Evolutionary conservation across 2,113 vertebrate genomes (phyloP).

Genomic region (Spheniscus mendiculus): DNA sequence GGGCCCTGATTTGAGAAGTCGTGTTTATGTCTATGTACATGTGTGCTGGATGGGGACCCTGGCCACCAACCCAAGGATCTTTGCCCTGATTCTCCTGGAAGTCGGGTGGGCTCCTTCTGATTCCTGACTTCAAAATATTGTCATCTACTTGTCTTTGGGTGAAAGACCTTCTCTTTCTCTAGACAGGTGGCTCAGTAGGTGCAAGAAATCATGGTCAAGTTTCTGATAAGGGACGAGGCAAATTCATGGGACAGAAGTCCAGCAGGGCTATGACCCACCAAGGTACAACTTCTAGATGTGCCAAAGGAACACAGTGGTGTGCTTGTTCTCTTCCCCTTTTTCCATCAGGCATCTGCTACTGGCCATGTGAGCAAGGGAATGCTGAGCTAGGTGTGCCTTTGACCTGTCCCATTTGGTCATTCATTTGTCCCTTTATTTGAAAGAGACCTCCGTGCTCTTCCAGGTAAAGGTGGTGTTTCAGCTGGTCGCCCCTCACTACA

Average conservation of each 20-base stretch:
- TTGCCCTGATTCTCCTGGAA: neutral
- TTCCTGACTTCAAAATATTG: neutral
- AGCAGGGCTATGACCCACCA: neutral
- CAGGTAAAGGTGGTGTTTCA: neutral
- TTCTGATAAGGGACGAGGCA: neutral
- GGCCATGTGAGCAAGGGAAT: neutral
- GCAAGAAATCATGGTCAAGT: neutral
- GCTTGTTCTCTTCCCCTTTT: neutral
- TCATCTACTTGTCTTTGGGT: neutral
- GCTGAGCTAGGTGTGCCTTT: neutral
- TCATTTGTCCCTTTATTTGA: neutral
- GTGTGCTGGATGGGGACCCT: neutral
- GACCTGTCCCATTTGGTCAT: neutral
- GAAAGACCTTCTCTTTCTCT: neutral
- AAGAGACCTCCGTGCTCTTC: neutral
- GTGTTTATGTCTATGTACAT: fast-evolving
- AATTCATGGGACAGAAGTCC: neutral
- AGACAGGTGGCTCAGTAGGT: neutral
- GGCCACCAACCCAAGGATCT: neutral
- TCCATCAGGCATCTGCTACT: neutral
- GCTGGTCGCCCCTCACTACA: neutral
- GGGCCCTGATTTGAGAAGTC: neutral
- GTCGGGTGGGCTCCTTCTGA: neutral
- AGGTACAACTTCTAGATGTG: neutral
- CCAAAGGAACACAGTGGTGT: neutral